These are phyloP conservation scores for Aethes cnicana DNA, from an alignment of 2,888 invertebrate species.

Conservation along the genomic window DNA sequence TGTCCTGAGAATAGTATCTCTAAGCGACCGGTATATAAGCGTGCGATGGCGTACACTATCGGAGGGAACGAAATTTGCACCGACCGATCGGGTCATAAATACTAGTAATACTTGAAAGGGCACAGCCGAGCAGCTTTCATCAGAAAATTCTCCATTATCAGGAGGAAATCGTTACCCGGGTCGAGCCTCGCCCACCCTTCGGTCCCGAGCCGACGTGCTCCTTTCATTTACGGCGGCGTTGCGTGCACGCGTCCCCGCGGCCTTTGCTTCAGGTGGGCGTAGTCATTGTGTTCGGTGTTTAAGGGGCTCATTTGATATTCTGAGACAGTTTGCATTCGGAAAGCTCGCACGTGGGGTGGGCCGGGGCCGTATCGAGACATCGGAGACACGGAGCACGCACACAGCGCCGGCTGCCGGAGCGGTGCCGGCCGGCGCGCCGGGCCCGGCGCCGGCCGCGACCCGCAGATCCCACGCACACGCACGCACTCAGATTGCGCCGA, in stretches of 20 bases:
- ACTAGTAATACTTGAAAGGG: conserved; percentile 74
- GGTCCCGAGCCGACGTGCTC: conserved; percentile 63
- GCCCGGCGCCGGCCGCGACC: conserved; percentile 29
- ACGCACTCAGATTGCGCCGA: conserved; percentile 54
- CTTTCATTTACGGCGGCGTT: conserved; percentile 75
- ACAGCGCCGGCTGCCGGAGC: conserved; percentile 39
- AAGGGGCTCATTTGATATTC: conserved; percentile 82
- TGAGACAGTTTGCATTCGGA: conserved; percentile 78
- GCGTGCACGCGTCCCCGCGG: conserved; percentile 77
- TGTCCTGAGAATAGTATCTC: conserved; percentile 42
- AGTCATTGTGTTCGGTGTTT: conserved; percentile 78
- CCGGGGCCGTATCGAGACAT: conserved; percentile 59
- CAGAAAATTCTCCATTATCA: conserved; percentile 80
- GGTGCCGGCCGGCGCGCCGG: conserved; percentile 42
- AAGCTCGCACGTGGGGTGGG: conserved; percentile 68
- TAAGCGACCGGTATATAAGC: conserved; percentile 54
- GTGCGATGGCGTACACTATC: conserved; percentile 61
- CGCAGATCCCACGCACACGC: conserved; percentile 57
- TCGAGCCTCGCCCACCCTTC: conserved; percentile 69
- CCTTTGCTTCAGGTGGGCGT: conserved; percentile 79
- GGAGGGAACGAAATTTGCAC: conserved; percentile 67
- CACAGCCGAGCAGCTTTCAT: conserved; percentile 74
- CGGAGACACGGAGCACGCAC: conserved; percentile 52
- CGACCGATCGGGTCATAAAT: conserved; percentile 69
- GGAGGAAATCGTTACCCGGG: conserved; percentile 80